Percentiles rank a stretch among this genome's conserved stretches.
Conservation (phyloP, 1,140 invertebrate species). For the Meloidogyne chitwoodi region DNA sequence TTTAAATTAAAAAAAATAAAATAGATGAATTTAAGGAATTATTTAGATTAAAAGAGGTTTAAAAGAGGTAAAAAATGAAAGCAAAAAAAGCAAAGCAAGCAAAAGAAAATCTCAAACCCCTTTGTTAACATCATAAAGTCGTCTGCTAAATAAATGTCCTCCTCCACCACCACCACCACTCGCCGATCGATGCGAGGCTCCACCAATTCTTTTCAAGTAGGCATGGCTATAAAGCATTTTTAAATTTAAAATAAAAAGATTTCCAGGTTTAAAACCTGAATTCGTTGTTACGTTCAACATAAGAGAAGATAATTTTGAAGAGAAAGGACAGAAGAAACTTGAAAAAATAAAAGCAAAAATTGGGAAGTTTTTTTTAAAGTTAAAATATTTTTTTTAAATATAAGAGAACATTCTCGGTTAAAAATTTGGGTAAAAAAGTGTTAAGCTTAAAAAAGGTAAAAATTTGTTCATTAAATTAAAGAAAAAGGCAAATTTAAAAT, state of each 20-base stretch:
- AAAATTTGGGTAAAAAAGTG: too few relatives aligned
- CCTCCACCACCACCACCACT: slow-evolving; percentile 6
- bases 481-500: too few relatives aligned
- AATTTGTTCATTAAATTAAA: too few relatives aligned
- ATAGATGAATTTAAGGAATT: neutral
- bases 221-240: slow-evolving; percentile 8
- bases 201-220: slow-evolving; percentile 8
- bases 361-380: neutral
- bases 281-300: slow-evolving; percentile 51
- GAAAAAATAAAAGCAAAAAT: neutral
- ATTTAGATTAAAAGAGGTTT: too few relatives aligned
- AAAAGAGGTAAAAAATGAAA: too few relatives aligned
- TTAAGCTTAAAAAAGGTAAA: too few relatives aligned
- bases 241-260: neutral
- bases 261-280: slow-evolving; percentile 11
- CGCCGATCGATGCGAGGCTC: neutral
- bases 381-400: too few relatives aligned
- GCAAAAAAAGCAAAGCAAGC: neutral
- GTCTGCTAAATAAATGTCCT: slow-evolving; percentile 36
- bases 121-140: slow-evolving; percentile 32
- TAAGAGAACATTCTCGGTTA: too few relatives aligned
- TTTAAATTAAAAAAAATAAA: neutral
- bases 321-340: neutral
- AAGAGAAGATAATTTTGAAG: slow-evolving; percentile 53
- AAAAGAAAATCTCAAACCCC: slow-evolving; percentile 6